Evolutionary conservation across 1,140 invertebrate genomes (phyloP), one percentile per base, ranked within the genome.

Genomic region (Pseudobourletiella spinata): DNA sequence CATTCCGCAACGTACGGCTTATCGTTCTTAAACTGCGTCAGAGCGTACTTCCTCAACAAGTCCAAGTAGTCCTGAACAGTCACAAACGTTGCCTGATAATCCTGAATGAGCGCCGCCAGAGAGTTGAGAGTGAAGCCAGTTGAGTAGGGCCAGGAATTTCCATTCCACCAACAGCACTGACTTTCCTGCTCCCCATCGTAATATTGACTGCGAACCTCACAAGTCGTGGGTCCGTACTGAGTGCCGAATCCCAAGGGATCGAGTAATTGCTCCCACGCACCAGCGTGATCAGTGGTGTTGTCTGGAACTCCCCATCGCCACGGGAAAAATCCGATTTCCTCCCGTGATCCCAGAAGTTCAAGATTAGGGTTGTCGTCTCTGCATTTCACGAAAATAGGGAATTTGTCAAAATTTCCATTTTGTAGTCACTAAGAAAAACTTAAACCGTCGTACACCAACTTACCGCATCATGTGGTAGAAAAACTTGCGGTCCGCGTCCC

Each of bases 111-210:
- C n/a, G 57, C 25, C 18, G 63, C 67, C 29, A 68, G 29, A 3
- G 63, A 56, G 22, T 56, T 58, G 1, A 68, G 30, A 4, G 61
- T 65, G 3, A 57, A 25, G 1, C 63, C 60, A 2, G 67, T 68
- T 20, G 67, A 68, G 18, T 68, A 68, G 2, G 67, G 67, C 67
- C 67, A 65, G n/a, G 63, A 65, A 24, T 68, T 68, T 30, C 67
- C 67, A 59, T 68, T 68, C 67, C 57, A 68, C 66, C 66, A 68
- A 59, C 66, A 68, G 39, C 66, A 68, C 24, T 51, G 56, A 39
- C 62, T 28, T 4, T 57, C 48, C 55, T 68, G 66, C 61, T 65
- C 54, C 18, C 66, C 66, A 32, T 68, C 63, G 51, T 62, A 68
- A 59, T 63, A 65, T 20, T 15, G 63, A 46, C 59, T 62, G 20